Evolutionary conservation across 1,140 invertebrate genomes (phyloP).

Genomic region (Dermatophagoides farinae): DNA sequence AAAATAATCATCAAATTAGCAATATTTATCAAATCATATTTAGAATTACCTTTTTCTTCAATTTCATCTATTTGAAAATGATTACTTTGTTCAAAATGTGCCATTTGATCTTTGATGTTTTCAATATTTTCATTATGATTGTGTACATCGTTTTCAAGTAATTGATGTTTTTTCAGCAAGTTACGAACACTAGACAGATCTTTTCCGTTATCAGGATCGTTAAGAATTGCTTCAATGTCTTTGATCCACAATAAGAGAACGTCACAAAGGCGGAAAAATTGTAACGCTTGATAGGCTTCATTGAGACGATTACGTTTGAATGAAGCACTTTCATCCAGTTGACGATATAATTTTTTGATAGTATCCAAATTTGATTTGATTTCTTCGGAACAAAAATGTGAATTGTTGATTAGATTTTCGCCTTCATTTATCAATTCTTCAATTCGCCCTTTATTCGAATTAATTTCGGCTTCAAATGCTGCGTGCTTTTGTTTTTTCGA

Average conservation of each 20-base stretch:
- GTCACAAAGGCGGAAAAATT: constrained; percentile 89
- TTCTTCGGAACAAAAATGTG: constrained; percentile 74
- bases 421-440: constrained; percentile 68
- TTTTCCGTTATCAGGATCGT: constrained; percentile 73
- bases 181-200: constrained; percentile 96
- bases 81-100: constrained; percentile 75
- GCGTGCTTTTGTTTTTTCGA: constrained; percentile 98
- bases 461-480: constrained; percentile 96
- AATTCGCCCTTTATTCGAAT: constrained; percentile 88
- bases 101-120: constrained; percentile 78
- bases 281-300: constrained; percentile 88
- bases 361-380: constrained; percentile 79
- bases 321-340: constrained; percentile 79
- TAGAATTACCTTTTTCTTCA: constrained; percentile 31
- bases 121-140: constrained; percentile 75
- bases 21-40: constrained; percentile 24
- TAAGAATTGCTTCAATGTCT: constrained; percentile 90
- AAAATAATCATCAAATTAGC: too few relatives aligned
- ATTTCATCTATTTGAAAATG: constrained; percentile 74
- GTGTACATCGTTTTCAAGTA: constrained; percentile 88
- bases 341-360: constrained; percentile 66
- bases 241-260: constrained; percentile 97
- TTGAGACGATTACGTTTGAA: constrained; percentile 93
- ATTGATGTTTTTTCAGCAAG: constrained; percentile 93
- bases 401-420: constrained; percentile 68